phyloP scores from a whole-genome alignment of 2,113 vertebrate genomes.

The Cepphus grylle region DNA sequence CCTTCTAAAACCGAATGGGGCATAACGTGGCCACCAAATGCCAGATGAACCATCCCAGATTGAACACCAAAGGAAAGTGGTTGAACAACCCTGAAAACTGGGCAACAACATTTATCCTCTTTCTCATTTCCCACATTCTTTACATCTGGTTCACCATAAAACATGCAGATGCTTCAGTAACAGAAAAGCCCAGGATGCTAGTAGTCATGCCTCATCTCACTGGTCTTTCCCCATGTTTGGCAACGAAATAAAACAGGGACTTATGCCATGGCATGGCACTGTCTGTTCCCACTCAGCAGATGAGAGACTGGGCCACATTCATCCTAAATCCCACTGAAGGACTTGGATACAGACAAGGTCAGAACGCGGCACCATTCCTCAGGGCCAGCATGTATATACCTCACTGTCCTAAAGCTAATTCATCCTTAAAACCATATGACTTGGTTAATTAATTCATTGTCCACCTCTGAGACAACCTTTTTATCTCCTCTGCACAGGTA shows the following conservation, averaged over 20 bases:
- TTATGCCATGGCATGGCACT: not conserved
- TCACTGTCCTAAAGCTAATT: not conserved
- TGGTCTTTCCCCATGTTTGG: not conserved
- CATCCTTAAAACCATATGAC: not conserved
- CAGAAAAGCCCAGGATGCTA: not conserved
- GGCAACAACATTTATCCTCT: not conserved
- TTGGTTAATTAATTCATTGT: not conserved
- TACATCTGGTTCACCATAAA: not conserved
- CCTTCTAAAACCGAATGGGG: slow-evolving; percentile 14
- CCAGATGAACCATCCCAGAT: not conserved
- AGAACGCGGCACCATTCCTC: not conserved
- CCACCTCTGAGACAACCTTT: not conserved
- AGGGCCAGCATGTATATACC: not conserved
- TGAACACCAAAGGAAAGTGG: not conserved
- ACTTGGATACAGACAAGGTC: not conserved
- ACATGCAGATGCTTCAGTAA: not conserved
- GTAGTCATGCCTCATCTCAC: not conserved
- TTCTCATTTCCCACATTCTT: not conserved
- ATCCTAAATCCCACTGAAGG: not conserved
- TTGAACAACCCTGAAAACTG: not conserved
- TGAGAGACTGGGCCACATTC: not conserved
- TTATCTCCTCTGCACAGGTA: not conserved
- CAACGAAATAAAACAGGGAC: not conserved
- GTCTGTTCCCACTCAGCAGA: not conserved
- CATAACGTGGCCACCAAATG: not conserved